These are phyloP conservation scores for Cyclina sinensis DNA, from an alignment of 1,140 invertebrate species.

Conservation along the genomic window DNA sequence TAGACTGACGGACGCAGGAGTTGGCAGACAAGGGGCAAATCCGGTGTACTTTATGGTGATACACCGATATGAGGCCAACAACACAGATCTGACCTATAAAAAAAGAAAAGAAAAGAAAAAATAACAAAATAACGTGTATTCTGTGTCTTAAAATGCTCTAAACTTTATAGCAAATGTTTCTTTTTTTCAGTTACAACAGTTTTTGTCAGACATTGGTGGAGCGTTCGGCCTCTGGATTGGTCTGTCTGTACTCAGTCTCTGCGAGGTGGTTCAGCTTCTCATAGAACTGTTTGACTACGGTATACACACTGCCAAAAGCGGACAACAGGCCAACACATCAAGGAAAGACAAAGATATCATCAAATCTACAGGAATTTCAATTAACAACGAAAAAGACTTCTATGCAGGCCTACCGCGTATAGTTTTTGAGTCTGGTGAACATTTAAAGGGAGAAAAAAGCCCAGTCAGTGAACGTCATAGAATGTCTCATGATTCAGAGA, in stretches of 20 bases:
- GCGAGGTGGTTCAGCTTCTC: slow-evolving; percentile 73
- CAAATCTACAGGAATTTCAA: not conserved
- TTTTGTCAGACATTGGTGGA: slow-evolving; percentile 78
- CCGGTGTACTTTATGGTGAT: no score
- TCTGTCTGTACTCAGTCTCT: slow-evolving; percentile 74
- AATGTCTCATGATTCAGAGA: not conserved
- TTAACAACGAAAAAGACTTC: not conserved
- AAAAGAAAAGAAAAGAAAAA: no score
- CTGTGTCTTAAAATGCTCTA: no score
- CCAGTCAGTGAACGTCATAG: not conserved
- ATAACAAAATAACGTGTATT: no score
- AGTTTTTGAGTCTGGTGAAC: not conserved
- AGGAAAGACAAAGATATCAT: not conserved
- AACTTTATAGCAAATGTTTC: no score
- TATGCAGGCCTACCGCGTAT: not conserved
- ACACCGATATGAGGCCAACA: no score
- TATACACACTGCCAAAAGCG: not conserved
- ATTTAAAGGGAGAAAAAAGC: not conserved
- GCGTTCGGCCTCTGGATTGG: slow-evolving; percentile 79
- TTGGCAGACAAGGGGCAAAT: no score
- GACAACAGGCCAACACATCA: not conserved
- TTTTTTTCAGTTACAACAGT: slow-evolving; percentile 34
- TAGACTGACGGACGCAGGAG: no score
- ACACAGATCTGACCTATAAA: not conserved
- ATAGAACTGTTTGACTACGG: slow-evolving; percentile 49